Evolutionary conservation across 2,888 invertebrate genomes (phyloP).

Genomic region (Mellilla xanthometata): DNA sequence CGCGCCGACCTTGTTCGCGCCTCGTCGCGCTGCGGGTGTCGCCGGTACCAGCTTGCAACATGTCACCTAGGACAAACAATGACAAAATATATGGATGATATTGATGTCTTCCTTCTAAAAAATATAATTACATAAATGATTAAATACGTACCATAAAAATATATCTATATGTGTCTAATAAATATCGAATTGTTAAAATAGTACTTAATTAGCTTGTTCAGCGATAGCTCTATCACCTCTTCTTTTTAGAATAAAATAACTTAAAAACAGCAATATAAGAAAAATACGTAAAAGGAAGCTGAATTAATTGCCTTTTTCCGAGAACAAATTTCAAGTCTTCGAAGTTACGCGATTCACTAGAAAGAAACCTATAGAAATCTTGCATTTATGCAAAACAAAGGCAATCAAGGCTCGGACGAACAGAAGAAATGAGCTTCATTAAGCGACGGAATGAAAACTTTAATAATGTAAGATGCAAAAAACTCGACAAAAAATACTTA

Average conservation of each 20-base stretch:
- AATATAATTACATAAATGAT: no score
- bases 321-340: conserved; percentile 69
- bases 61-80: not conserved
- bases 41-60: no score
- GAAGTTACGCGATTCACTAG: conserved; percentile 71
- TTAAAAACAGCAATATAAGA: conserved; percentile 20
- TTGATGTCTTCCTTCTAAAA: no score
- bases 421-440: conserved; percentile 83
- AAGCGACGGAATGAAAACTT: conserved; percentile 82
- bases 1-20: no score
- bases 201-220: no score
- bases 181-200: no score
- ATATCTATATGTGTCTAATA: no score
- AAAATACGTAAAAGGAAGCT: conserved; percentile 45
- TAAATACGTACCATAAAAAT: no score
- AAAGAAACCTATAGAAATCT: conserved; percentile 79
- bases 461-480: conserved; percentile 83
- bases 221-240: no score
- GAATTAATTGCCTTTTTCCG: conserved; percentile 64
- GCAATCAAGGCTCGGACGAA: conserved; percentile 80
- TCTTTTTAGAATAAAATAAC: not conserved
- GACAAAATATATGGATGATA: no score
- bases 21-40: no score
- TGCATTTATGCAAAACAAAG: conserved; percentile 83
- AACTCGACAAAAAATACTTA: conserved; percentile 81